Conservation (phyloP, 2,888 invertebrate genomes). For the Athrips mouffetella region DNA sequence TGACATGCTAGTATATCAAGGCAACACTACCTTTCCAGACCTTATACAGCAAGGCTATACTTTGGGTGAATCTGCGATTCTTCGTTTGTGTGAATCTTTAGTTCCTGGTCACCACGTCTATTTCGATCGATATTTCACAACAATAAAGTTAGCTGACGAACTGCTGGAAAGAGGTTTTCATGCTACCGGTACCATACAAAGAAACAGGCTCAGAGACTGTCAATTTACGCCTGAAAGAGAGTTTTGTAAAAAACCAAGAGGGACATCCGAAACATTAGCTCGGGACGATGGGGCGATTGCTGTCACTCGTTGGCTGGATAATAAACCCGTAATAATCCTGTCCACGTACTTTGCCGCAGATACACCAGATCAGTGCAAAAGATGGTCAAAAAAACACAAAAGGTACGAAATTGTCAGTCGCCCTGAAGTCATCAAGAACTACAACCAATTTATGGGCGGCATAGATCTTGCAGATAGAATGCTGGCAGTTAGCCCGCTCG, state of each 20-base stretch:
- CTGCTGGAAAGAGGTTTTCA: slow-evolving; percentile 12
- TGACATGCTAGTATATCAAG: slow-evolving; percentile 24
- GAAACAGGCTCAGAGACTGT: slow-evolving; percentile 18
- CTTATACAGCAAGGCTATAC: slow-evolving; percentile 7
- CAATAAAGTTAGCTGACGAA: slow-evolving; percentile 13
- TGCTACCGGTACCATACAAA: slow-evolving; percentile 19
- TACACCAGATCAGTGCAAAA: slow-evolving; percentile 14
- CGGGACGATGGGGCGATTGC: slow-evolving; percentile 14
- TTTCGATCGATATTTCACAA: slow-evolving; percentile 25
- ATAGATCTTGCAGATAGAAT: slow-evolving; percentile 22
- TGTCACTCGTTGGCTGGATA: slow-evolving; percentile 18
- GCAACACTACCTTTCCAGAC: slow-evolving; percentile 18
- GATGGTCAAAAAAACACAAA: slow-evolving; percentile 21
- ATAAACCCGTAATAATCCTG: slow-evolving; percentile 17
- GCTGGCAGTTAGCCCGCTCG: slow-evolving; percentile 17
- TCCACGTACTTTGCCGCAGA: slow-evolving; percentile 7
- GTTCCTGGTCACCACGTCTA: slow-evolving; percentile 23
- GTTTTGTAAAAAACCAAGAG: slow-evolving; percentile 13
- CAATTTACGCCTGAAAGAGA: slow-evolving; percentile 13
- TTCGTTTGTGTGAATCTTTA: slow-evolving; percentile 20
- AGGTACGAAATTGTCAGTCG: slow-evolving; percentile 16
- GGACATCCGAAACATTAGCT: slow-evolving; percentile 9
- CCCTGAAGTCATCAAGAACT: slow-evolving; percentile 20
- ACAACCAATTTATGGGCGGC: slow-evolving; percentile 22
- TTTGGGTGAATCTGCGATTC: slow-evolving; percentile 20